Evolutionary conservation across 2,888 invertebrate genomes (phyloP), one percentile per base, ranked within the genome.

Genomic region (Hesperia comma): DNA sequence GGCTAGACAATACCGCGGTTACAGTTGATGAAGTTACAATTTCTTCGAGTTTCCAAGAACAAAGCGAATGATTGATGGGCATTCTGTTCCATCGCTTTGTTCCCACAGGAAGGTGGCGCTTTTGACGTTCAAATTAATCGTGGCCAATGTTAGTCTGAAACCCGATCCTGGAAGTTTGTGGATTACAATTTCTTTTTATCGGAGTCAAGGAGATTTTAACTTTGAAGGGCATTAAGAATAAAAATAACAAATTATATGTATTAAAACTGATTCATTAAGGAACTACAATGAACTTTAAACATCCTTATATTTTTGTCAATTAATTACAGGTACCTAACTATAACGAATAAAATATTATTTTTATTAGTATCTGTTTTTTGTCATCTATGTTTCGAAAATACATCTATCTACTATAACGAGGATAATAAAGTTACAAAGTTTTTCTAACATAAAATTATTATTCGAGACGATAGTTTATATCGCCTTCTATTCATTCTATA

Each of bases 101-200:
- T 69, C 26, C 54, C 37, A 54, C 63, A 67, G 64, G 70, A 69
- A 73, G 70, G 74, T 74, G 72, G 73, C 71, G 61, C 67, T 70
- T 72, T 68, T 69, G 69, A 63, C 63, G 69, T 56, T 63, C 67
- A 69, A 70, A 74, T 73, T 73, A 73, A 73, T 74, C 71, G 71
- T 69, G 68, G 63, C 62, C 62, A 46, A 54, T 63, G 32, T 55
- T 33, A 60, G 43, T 57, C 57, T 46, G 32, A 46, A 26, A 53
- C 53, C 19, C 57, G 58, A 58, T 60, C 43, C 12, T 46, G 21
- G 12, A 63, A 63, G 55, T 63, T 62, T 63, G 55, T 56, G 63
- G 63, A 63, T 63, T 63, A 46, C 55, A 63, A 33, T 63, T 63
- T 56, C 33, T 40, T 49, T 33, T 40, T 0, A n/a, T 32, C 32